phyloP scores from a whole-genome alignment of 2,113 vertebrate genomes.

The Larimichthys crocea region DNA sequence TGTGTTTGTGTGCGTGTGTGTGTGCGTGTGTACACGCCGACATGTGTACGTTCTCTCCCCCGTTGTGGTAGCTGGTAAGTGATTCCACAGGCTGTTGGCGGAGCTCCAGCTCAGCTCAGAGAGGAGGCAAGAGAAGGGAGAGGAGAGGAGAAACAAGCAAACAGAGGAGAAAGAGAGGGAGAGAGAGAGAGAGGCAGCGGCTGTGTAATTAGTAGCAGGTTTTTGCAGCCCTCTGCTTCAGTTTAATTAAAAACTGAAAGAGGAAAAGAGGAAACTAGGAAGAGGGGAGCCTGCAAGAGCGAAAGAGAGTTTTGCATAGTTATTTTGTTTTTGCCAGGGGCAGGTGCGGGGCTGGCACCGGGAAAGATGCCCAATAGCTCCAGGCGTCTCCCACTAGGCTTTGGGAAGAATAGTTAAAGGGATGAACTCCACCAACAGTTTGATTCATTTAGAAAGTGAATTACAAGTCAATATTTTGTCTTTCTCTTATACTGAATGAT shows the following conservation, averaged over 20 bases:
- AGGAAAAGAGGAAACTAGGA: slow-evolving; percentile 67
- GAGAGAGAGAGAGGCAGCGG: slow-evolving; percentile 66
- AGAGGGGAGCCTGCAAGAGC: slow-evolving; percentile 52
- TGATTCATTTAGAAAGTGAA: slow-evolving; percentile 52
- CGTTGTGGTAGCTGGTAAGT: slow-evolving; percentile 70
- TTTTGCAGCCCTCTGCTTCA: slow-evolving; percentile 78
- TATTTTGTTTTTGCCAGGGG: slow-evolving; percentile 76
- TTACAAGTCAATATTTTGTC: slow-evolving; percentile 31
- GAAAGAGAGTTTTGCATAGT: slow-evolving; percentile 73
- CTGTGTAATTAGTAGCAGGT: slow-evolving; percentile 82
- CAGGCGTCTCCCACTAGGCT: slow-evolving; percentile 66
- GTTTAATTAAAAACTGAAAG: slow-evolving; percentile 82
- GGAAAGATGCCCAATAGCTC: slow-evolving; percentile 72
- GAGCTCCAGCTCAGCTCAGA: slow-evolving; percentile 68
- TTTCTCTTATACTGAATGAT: slow-evolving; percentile 8
- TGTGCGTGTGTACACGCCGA: not conserved
- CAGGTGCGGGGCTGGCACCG: slow-evolving; percentile 73
- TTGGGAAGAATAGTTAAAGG: slow-evolving; percentile 60
- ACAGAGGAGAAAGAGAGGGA: slow-evolving; percentile 35
- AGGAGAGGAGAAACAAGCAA: slow-evolving; percentile 42
- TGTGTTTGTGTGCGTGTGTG: slow-evolving; percentile 1
- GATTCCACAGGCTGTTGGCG: slow-evolving; percentile 83
- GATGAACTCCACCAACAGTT: slow-evolving; percentile 57
- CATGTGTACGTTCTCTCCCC: slow-evolving; percentile 46
- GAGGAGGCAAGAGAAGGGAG: slow-evolving; percentile 37